Base-by-base conservation (phyloP, 2,888 invertebrate genomes). In the Drosophila fulvimacula region DNA sequence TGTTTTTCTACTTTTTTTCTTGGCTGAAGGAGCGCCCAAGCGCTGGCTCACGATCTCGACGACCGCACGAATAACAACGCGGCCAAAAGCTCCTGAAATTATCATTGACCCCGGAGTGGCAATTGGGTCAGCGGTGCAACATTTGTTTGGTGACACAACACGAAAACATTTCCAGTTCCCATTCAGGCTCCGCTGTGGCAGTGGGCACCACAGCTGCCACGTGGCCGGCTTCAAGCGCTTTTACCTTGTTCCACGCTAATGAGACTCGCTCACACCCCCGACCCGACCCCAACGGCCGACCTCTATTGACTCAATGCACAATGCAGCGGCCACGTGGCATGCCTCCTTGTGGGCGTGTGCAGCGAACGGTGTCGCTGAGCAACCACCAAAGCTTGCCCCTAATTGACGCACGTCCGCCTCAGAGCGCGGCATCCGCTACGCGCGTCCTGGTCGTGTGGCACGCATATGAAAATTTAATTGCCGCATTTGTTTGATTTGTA, bases 111-210 rank as follows among this genome's bases (percentile, higher is more conserved):
- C 86, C 81, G 51, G 70, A 79, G 72, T 72, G 84, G 79, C 83
- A 84, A 84, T 83, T 84, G 83, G 83, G 83, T 86, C 86, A 82
- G 56, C 75, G 71, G 64, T 65, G 73, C 81, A 74, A 83, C 87
- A 83, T 87, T 86, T 86, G 83, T 86, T 67, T 48, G 73, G 72
- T 72, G 79, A 83, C 86, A 86, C 86, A 86, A 76, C 81, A 81
- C 66, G 76, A 81, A 70, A 73, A 53, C 58, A 57, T 63, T 67
- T 61, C 9, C 56, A 44, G 21, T 27, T n/a, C 24, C 24, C 52
- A 21, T 36, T 19, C 36, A 48, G 44, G 30, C 30, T 21, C 4
- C 49, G 49, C 21, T 21, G 15, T 15, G 49, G 49, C 21, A 11
- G 13, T 42, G 49, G 49, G 19, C 13, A 17, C n/a, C 51, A 17